Evolutionary conservation across 2,797 vertebrate genomes (phyloP), one percentile per base, ranked within the genome.

Genomic region (Melanotaenia maccullochi): DNA sequence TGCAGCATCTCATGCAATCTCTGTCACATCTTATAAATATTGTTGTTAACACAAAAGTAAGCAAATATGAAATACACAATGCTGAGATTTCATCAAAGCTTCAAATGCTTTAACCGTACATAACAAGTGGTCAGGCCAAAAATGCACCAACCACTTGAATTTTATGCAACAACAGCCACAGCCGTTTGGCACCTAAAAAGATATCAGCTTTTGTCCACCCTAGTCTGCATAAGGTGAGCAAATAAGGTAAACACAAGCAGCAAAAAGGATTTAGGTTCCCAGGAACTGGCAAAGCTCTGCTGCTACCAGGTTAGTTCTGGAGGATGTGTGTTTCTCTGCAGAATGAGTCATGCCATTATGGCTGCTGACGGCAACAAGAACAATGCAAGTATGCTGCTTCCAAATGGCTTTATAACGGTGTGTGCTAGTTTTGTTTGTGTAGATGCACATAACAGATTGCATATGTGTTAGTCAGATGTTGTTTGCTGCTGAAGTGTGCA

Each of bases 201-300:
- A 54, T 57, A 68, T 49, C 73, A 14, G 63, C 65, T 52, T 72
- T 42, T 22, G 42, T 83, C 71, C 40, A 60, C 58, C 62, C 66
- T 30, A 58, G 60, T 81, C 51, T 71, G 40, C 60, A 77, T 68
- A 63, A 80, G 72, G 61, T 65, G 75, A 70, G 82, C 66, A 82
- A 75, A 78, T 76, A 62, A 78, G 79, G 65, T 79, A 75, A 77
- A 85, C 69, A 73, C 57, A 40, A 63, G 56, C 71, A 74, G 35
- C 74, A 73, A 61, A 68, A 79, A 75, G 74, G 76, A 79, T 75
- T 76, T 68, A 18, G 57, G 52, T 28, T 83, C 64, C 68, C 65
- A 22, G 57, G 62, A 75, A 73, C 75, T 25, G 36, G 56, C 63
- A 60, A 65, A 81, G 66, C 71, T 25, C 33, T 75, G 68, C 72